Evolutionary conservation across 2,113 vertebrate genomes (phyloP).

Genomic region (Meriones unguiculatus): DNA sequence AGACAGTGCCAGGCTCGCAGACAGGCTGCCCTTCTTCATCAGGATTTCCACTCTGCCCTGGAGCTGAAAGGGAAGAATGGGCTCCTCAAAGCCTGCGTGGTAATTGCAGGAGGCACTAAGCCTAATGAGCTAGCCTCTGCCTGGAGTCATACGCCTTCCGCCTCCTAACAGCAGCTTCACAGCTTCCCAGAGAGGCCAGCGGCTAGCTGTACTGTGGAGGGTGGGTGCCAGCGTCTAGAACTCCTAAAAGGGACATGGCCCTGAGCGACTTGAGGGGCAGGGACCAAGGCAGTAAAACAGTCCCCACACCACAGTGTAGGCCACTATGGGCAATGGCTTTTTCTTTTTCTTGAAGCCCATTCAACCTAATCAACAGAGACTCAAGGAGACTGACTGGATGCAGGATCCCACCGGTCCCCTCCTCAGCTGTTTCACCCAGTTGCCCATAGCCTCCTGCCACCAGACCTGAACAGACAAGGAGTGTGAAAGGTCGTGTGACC

Average conservation of each 20-base stretch:
- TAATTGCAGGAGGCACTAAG: conserved; percentile 62
- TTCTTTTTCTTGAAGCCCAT: neutral
- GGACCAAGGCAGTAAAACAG: neutral
- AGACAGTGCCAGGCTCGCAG: neutral
- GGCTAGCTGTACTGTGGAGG: neutral
- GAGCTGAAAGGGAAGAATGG: conserved; percentile 45
- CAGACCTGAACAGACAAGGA: neutral
- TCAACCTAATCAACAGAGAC: neutral
- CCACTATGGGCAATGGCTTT: neutral
- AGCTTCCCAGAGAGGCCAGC: conserved; percentile 69
- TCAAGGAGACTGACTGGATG: neutral
- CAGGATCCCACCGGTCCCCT: neutral
- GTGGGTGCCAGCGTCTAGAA: neutral
- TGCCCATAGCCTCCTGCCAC: neutral
- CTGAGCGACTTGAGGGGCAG: neutral
- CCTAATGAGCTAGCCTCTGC: conserved; percentile 82
- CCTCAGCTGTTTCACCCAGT: neutral
- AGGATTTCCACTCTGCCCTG: neutral
- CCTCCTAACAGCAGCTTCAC: conserved; percentile 78
- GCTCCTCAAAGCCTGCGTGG: neutral
- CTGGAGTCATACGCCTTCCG: conserved; percentile 77
- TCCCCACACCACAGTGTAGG: neutral
- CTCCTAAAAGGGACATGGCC: neutral
- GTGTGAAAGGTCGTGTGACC: neutral
- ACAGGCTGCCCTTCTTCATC: conserved; percentile 28